These are phyloP conservation scores for Pseudomugil tenellus DNA, from an alignment of 2,797 vertebrate species.

Conservation along the genomic window DNA sequence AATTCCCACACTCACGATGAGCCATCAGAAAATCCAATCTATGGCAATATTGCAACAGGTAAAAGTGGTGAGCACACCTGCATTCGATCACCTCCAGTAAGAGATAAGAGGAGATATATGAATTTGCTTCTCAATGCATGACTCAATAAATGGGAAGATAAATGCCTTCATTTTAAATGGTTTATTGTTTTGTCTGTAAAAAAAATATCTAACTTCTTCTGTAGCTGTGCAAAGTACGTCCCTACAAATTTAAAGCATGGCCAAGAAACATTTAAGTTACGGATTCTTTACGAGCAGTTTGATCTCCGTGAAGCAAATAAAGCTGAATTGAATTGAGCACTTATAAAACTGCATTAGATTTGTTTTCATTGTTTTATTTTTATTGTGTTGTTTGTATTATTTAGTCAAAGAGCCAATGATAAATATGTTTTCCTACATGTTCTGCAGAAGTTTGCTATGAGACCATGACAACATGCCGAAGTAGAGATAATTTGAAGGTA, in stretches of 20 bases:
- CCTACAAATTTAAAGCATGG: not conserved
- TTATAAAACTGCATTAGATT: not conserved
- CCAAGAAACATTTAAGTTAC: not conserved
- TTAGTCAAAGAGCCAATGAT: not conserved
- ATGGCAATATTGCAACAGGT: constrained; percentile 80
- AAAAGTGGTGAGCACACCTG: constrained; percentile 60
- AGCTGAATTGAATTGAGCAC: no score
- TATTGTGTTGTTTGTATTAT: not conserved
- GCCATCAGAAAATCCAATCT: constrained; percentile 82
- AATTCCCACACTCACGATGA: constrained; percentile 57
- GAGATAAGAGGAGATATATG: constrained; percentile 12
- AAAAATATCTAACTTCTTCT: not conserved
- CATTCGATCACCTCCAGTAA: constrained; percentile 2
- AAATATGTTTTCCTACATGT: constrained; percentile 28
- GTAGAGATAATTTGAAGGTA: constrained; percentile 51
- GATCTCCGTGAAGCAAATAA: no score
- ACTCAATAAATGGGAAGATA: not conserved
- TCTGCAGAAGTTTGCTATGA: constrained; percentile 63
- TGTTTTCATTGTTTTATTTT: not conserved
- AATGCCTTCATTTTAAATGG: not conserved
- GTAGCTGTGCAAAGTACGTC: not conserved
- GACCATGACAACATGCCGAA: constrained; percentile 61
- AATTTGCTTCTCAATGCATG: not conserved
- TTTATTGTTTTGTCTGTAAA: not conserved
- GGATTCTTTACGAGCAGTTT: not conserved